Evolutionary conservation across 2,888 invertebrate genomes (phyloP).

Genomic region (Orthosia gothica): DNA sequence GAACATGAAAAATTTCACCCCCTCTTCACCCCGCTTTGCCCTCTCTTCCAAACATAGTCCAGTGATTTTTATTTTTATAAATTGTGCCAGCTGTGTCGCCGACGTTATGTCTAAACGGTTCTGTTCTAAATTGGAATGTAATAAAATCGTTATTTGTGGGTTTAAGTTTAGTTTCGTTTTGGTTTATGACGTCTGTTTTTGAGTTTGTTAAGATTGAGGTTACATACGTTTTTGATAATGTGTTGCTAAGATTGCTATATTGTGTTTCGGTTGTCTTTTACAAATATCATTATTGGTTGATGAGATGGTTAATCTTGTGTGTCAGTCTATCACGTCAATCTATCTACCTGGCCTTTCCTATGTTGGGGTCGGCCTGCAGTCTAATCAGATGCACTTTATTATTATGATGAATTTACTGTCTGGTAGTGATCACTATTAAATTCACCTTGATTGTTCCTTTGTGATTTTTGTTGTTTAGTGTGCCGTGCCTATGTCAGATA

Average conservation of each 20-base stretch:
- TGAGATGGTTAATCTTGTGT: too few species aligned
- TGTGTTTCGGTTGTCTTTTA: background rate
- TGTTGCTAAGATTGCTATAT: background rate
- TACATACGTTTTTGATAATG: background rate
- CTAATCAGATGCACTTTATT: too few species aligned
- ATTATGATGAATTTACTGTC: too few species aligned
- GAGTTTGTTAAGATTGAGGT: background rate
- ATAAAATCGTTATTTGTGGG: slow-evolving; percentile 52
- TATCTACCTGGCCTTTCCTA: too few species aligned
- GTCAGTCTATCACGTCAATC: too few species aligned
- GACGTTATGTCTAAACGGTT: slow-evolving; percentile 67
- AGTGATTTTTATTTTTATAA: slow-evolving; percentile 76
- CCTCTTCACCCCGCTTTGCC: background rate
- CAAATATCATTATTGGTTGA: too few species aligned
- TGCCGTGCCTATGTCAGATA: too few species aligned
- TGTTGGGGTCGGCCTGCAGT: too few species aligned
- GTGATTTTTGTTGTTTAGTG: too few species aligned
- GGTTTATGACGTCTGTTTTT: slow-evolving; percentile 19
- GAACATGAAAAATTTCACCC: slow-evolving; percentile 73
- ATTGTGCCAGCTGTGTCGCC: slow-evolving; percentile 70
- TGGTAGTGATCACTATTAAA: too few species aligned
- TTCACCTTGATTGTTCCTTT: too few species aligned
- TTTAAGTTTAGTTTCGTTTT: slow-evolving; percentile 11
- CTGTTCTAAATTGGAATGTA: slow-evolving; percentile 50
- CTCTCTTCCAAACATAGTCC: slow-evolving; percentile 53